Percentiles rank a stretch among this genome's conserved stretches.
Evolutionary conservation across 2,113 vertebrate species (phyloP).

Genomic region (Hipposideros armiger): DNA sequence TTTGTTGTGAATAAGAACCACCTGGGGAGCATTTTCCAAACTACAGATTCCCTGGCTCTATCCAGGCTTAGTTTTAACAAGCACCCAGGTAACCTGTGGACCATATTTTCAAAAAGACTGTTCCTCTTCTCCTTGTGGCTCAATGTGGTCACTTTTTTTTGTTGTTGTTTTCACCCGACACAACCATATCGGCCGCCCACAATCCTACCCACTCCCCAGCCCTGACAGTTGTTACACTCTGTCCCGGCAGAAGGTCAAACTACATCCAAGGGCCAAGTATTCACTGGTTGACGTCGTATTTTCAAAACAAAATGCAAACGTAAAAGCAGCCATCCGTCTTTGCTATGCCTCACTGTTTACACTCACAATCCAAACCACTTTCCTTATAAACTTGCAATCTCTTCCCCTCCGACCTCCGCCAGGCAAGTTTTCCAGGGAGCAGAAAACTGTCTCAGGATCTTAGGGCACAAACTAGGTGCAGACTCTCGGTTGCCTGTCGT

Average conservation of each 20-base stretch:
- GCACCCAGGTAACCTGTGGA: background rate
- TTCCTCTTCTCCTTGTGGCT: background rate
- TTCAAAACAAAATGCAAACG: constrained; percentile 69
- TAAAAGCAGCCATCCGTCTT: constrained; percentile 12
- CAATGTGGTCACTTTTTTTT: background rate
- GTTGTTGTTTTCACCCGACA: background rate
- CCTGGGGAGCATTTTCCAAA: background rate
- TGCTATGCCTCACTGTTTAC: background rate
- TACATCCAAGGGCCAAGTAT: constrained; percentile 46
- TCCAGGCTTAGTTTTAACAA: background rate
- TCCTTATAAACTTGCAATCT: background rate
- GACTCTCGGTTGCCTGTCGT: fast-evolving
- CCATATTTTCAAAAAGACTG: background rate
- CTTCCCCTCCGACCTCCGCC: background rate
- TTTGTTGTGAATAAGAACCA: background rate
- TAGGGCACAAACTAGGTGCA: background rate
- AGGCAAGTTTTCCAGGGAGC: background rate
- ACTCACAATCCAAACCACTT: background rate
- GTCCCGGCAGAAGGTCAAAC: constrained; percentile 63
- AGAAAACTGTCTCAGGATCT: fast-evolving
- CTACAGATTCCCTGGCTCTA: fast-evolving
- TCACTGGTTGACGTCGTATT: constrained; percentile 54
- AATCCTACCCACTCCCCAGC: background rate
- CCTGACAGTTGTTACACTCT: background rate
- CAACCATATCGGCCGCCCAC: background rate